A percentile compares a stretch with the other conserved stretches of the same genome.
These are phyloP conservation scores for Syngnathus typhle DNA, from an alignment of 2,113 vertebrate genomes.

Conservation along the genomic window DNA sequence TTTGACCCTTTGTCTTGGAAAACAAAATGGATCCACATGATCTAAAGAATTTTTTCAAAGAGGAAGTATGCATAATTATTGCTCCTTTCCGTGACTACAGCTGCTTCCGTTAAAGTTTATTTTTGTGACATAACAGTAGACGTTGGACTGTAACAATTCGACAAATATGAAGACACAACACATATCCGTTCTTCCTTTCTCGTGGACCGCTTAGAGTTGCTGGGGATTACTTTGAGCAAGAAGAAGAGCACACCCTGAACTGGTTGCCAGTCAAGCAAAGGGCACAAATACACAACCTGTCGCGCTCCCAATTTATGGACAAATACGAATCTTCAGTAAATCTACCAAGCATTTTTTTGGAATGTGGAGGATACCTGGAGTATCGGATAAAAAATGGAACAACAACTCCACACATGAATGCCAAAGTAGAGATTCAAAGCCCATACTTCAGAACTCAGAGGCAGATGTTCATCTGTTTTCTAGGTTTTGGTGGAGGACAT, in stretches of 20 bases:
- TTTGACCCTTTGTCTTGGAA: not conserved
- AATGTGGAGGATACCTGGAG: not conserved
- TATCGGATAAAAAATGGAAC: not conserved
- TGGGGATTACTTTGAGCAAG: too few relatives aligned
- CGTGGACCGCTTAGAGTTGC: too few relatives aligned
- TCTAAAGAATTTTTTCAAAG: not conserved
- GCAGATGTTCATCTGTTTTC: too few relatives aligned
- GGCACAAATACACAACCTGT: too few relatives aligned
- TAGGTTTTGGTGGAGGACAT: too few relatives aligned
- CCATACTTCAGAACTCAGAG: too few relatives aligned
- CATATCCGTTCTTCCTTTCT: too few relatives aligned
- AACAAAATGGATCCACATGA: constrained; percentile 1
- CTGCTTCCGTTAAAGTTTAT: not conserved
- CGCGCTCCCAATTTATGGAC: too few relatives aligned
- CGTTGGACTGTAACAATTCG: not conserved
- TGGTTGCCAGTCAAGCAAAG: too few relatives aligned
- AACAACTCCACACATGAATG: not conserved
- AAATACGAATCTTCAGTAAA: not conserved
- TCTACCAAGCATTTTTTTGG: not conserved
- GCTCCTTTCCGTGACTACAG: not conserved
- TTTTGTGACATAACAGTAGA: not conserved
- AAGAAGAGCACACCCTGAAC: too few relatives aligned
- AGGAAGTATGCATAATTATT: not conserved
- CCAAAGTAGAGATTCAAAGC: not conserved
- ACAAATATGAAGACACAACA: not conserved